phyloP scores from a whole-genome alignment of 2,797 vertebrate species.

The Tragelaphus eurycerus region DNA sequence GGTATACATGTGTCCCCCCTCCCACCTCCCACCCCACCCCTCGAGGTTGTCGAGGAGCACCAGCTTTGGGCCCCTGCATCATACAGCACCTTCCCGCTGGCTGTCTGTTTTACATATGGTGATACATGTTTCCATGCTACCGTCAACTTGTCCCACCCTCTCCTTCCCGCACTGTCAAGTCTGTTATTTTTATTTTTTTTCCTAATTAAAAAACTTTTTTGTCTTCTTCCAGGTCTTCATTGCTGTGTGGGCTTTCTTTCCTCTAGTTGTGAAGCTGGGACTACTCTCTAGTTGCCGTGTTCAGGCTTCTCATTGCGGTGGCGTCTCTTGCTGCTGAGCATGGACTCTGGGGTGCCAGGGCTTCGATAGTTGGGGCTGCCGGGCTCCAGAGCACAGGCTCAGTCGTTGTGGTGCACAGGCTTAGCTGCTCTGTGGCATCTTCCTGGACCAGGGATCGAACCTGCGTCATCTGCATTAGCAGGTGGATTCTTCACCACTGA shows the following conservation, averaged over 20 bases:
- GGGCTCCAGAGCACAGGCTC: not conserved
- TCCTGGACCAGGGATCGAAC: not conserved
- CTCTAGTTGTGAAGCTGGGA: not conserved
- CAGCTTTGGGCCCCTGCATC: not conserved
- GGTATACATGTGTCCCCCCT: not conserved
- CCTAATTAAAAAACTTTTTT: not conserved
- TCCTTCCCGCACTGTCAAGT: not conserved
- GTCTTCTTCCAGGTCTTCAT: not conserved
- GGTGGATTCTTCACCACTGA: not conserved
- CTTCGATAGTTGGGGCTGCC: not conserved
- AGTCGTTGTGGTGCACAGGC: not conserved
- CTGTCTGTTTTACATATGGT: not conserved
- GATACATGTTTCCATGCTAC: not conserved
- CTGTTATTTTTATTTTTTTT: not conserved
- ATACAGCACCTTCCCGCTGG: not conserved
- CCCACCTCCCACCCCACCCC: not conserved
- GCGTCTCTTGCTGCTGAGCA: not conserved
- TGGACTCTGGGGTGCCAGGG: not conserved
- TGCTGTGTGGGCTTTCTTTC: not conserved
- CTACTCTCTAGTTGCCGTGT: not conserved
- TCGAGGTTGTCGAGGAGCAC: not conserved
- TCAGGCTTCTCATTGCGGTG: not conserved
- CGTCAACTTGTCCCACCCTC: not conserved
- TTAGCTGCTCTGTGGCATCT: not conserved
- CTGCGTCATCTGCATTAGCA: not conserved